These are phyloP conservation scores for Tipula confusa DNA, from an alignment of 2,888 invertebrate genomes.

Conservation along the genomic window DNA sequence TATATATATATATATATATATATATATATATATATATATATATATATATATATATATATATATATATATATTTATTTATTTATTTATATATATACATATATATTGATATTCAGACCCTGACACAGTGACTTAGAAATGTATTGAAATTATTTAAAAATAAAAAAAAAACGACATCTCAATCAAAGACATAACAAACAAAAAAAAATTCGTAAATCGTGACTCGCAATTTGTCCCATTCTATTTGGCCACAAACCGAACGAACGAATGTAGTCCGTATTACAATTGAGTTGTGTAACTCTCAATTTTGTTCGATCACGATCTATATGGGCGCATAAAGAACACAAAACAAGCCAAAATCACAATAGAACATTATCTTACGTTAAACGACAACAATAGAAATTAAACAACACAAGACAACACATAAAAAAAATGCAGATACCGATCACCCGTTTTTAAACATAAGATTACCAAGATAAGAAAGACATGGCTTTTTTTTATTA, in stretches of 20 bases:
- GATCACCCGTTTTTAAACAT: not conserved
- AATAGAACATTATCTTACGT: not conserved
- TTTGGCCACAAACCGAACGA: not conserved
- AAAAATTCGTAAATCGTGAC: not conserved
- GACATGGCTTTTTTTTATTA: not conserved
- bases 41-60: no score
- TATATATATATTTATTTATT: no score
- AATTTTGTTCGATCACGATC: slow-evolving; percentile 3
- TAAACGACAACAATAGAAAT: slow-evolving; percentile 21
- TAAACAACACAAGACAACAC: not conserved
- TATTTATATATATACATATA: no score
- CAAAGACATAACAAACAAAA: not conserved
- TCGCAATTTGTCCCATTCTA: slow-evolving; percentile 7
- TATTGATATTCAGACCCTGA: not conserved
- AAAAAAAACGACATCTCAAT: not conserved
- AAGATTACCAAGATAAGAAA: not conserved
- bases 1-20: no score
- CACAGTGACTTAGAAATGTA: not conserved
- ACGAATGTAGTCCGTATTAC: not conserved
- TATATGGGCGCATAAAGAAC: not conserved
- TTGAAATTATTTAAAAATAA: not conserved
- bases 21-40: no score
- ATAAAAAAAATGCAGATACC: not conserved
- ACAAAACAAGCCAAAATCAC: not conserved
- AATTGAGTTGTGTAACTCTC: not conserved